A percentile compares a stretch with the other conserved stretches of the same genome.
Conservation (phyloP, 2,888 invertebrate genomes). For the Athalia circularis region DNA sequence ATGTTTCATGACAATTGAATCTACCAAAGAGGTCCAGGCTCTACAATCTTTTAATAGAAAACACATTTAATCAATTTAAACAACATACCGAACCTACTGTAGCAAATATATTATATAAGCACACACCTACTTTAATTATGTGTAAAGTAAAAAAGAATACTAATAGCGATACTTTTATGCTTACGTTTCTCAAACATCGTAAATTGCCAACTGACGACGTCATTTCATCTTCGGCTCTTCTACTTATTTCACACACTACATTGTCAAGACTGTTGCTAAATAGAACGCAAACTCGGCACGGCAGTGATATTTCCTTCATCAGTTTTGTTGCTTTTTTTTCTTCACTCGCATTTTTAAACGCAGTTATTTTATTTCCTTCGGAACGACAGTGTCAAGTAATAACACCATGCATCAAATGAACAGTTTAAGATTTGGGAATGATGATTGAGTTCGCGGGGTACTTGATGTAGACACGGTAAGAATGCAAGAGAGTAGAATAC, state of each 20-base stretch:
- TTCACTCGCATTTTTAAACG: slow-evolving; percentile 50
- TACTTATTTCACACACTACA: slow-evolving; percentile 54
- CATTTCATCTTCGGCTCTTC: slow-evolving; percentile 49
- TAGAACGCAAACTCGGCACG: slow-evolving; percentile 41
- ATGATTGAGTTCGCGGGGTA: slow-evolving; percentile 61
- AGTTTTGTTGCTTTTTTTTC: slow-evolving; percentile 48
- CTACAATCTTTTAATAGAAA: slow-evolving; percentile 55
- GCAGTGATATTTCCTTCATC: slow-evolving; percentile 44
- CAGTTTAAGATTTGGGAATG: slow-evolving; percentile 64
- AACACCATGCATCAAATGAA: slow-evolving; percentile 60
- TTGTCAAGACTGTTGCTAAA: slow-evolving; percentile 44
- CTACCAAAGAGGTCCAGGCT: slow-evolving; percentile 62
- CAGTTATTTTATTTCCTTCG: slow-evolving; percentile 15
- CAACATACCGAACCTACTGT: slow-evolving; percentile 47
- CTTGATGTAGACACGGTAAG: slow-evolving; percentile 63
- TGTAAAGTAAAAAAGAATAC: slow-evolving; percentile 47
- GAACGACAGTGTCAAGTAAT: slow-evolving; percentile 47
- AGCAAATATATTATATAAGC: slow-evolving; percentile 52
- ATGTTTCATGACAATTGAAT: slow-evolving; percentile 51
- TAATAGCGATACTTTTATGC: slow-evolving; percentile 54
- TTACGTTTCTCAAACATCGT: slow-evolving; percentile 52
- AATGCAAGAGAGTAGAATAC: slow-evolving; percentile 57
- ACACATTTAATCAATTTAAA: slow-evolving; percentile 43
- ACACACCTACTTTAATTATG: slow-evolving; percentile 50
- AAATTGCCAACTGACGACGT: slow-evolving; percentile 44